Percentiles rank a stretch among this genome's conserved stretches.
Conservation (phyloP, 53 echinoderm and acorn worm genomes). For the Temnopleurus reevesii region DNA sequence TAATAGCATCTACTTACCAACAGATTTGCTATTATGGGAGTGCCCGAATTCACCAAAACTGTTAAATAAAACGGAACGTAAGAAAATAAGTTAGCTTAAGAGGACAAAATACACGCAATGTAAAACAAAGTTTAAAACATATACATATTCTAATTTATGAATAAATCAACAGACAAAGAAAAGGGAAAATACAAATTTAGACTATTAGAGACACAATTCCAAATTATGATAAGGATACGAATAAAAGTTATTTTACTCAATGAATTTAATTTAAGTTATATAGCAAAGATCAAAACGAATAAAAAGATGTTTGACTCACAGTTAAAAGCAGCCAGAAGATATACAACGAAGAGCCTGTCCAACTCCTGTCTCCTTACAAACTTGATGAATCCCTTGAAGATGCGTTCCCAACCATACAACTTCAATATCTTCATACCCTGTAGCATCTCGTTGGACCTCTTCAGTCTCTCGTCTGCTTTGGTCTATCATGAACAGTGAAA, state of each 20-base stretch:
- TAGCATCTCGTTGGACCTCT: slow-evolving; percentile 73
- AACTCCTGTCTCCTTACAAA: slow-evolving; percentile 63
- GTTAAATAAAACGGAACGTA: too few species aligned
- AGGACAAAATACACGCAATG: too few species aligned
- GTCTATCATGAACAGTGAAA: slow-evolving; percentile 48
- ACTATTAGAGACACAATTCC: too few species aligned
- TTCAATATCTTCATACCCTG: slow-evolving; percentile 81
- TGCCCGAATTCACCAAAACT: slow-evolving; percentile 59
- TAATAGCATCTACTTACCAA: slow-evolving; percentile 64
- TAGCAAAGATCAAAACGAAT: too few species aligned
- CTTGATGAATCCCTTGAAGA: slow-evolving; percentile 68
- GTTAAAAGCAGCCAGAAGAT: slow-evolving; percentile 50
- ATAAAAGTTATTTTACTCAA: too few species aligned
- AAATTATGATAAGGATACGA: too few species aligned
- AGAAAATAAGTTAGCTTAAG: too few species aligned
- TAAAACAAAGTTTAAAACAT: too few species aligned
- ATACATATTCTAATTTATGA: too few species aligned
- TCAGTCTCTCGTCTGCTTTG: slow-evolving; percentile 69
- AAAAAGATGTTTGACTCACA: not conserved
- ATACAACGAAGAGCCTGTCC: slow-evolving; percentile 8
- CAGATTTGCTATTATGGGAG: slow-evolving; percentile 63
- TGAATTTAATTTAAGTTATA: too few species aligned
- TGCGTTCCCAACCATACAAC: slow-evolving; percentile 75
- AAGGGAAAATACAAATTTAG: too few species aligned
- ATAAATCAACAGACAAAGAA: too few species aligned